These are phyloP conservation scores for Phortica okadai DNA, from an alignment of 2,888 invertebrate species.

Conservation along the genomic window DNA sequence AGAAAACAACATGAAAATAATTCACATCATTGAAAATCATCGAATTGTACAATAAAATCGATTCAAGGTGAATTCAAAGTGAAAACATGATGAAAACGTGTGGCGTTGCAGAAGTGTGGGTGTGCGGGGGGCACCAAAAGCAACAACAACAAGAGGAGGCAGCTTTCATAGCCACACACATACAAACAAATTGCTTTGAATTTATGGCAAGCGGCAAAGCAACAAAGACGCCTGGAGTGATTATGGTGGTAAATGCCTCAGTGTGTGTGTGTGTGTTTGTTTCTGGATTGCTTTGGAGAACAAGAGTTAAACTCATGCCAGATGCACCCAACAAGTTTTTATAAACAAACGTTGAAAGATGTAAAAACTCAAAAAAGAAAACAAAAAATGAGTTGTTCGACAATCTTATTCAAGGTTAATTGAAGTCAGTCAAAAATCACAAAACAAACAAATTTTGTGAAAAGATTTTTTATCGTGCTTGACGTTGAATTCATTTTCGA, in stretches of 20 bases:
- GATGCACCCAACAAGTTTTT: not conserved
- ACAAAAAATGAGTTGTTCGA: not conserved
- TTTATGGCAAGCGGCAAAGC: not conserved
- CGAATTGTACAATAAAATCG: constrained; percentile 15
- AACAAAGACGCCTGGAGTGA: not conserved
- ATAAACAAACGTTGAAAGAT: no score
- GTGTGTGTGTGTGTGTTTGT: no score
- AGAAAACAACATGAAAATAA: not conserved
- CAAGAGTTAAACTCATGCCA: not conserved
- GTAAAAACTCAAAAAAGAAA: no score
- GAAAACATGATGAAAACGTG: constrained; percentile 17
- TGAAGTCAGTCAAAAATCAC: not conserved
- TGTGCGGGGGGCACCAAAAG: not conserved
- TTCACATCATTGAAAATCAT: not conserved
- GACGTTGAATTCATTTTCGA: not conserved
- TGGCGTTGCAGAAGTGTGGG: not conserved
- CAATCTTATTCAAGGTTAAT: not conserved
- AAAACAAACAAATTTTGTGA: no score
- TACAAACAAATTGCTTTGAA: not conserved
- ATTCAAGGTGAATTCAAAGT: constrained; percentile 35
- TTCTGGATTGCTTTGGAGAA: not conserved
- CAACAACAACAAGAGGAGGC: not conserved
- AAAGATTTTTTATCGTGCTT: not conserved
- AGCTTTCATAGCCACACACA: not conserved
- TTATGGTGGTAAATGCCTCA: no score